A percentile compares a stretch with the other conserved stretches of the same genome.
Evolutionary conservation across 2,113 vertebrate genomes (phyloP).

Genomic region (Nothocercus nigrocapillus): DNA sequence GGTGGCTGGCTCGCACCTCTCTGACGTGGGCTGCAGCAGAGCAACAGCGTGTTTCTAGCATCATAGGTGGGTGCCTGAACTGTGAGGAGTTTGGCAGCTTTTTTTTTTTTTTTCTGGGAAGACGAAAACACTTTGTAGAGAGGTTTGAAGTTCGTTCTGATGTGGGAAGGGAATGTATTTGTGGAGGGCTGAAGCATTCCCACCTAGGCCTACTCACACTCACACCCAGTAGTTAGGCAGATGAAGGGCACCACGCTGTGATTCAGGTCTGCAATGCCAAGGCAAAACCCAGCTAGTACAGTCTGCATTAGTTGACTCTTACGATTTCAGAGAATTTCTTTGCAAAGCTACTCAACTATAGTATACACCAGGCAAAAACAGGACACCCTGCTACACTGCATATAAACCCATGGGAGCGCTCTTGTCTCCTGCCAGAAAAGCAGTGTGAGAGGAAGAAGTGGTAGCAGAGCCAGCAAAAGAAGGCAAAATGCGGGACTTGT

Average conservation of each 20-base stretch:
- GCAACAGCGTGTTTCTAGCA: fast-evolving
- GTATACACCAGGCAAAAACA: not conserved
- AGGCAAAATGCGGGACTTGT: not conserved
- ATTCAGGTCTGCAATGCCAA: not conserved
- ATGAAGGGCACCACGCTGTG: not conserved
- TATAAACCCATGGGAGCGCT: fast-evolving
- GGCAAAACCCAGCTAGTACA: not conserved
- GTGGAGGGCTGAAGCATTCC: not conserved
- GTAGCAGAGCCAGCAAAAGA: not conserved
- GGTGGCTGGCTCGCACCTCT: not conserved
- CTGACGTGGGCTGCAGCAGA: not conserved
- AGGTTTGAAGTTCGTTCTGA: not conserved
- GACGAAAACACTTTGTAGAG: not conserved
- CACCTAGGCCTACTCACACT: not conserved
- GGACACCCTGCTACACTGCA: not conserved
- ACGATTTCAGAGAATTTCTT: not conserved
- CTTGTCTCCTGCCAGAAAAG: not conserved
- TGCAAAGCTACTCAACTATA: not conserved
- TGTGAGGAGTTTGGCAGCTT: fast-evolving
- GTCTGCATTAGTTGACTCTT: not conserved
- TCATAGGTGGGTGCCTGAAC: not conserved
- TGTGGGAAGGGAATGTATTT: not conserved
- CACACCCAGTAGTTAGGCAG: not conserved
- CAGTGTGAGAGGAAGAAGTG: fast-evolving
- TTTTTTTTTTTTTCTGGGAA: not conserved